Percentiles rank a stretch among this genome's conserved stretches.
phyloP scores from a whole-genome alignment of 2,888 invertebrate species.

The Coenonympha arcania region DNA sequence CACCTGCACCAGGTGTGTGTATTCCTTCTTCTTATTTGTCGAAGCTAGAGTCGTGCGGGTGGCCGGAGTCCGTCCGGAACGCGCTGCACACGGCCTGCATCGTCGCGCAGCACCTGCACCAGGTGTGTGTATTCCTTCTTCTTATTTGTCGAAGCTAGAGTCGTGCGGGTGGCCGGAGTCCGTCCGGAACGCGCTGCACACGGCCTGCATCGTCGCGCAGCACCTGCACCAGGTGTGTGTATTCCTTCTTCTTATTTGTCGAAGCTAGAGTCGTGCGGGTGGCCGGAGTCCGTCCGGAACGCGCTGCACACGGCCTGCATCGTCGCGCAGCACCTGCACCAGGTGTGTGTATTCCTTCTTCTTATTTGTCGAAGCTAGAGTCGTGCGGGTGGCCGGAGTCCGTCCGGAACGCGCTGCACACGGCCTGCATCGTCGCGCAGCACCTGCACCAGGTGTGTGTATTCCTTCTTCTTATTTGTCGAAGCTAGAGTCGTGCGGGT shows the following conservation, averaged over 20 bases:
- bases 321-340: constrained; percentile 92
- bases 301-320: constrained; percentile 94
- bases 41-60: constrained; percentile 89
- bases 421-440: constrained; percentile 96
- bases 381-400: constrained; percentile 92
- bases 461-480: not conserved
- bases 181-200: constrained; percentile 90
- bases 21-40: not conserved
- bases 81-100: constrained; percentile 94
- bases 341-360: constrained; percentile 38
- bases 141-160: too few species aligned
- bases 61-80: constrained; percentile 92
- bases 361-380: too few species aligned
- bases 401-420: constrained; percentile 90
- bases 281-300: constrained; percentile 92
- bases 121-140: constrained; percentile 38
- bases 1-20: constrained; percentile 79
- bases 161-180: constrained; percentile 92
- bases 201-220: constrained; percentile 96
- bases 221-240: constrained; percentile 79
- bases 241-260: not conserved
- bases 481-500: constrained; percentile 89
- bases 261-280: constrained; percentile 89
- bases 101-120: constrained; percentile 92
- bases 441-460: constrained; percentile 79